Base-by-base conservation (phyloP, 2,113 vertebrate genomes). In the Callospermophilus lateralis region DNA sequence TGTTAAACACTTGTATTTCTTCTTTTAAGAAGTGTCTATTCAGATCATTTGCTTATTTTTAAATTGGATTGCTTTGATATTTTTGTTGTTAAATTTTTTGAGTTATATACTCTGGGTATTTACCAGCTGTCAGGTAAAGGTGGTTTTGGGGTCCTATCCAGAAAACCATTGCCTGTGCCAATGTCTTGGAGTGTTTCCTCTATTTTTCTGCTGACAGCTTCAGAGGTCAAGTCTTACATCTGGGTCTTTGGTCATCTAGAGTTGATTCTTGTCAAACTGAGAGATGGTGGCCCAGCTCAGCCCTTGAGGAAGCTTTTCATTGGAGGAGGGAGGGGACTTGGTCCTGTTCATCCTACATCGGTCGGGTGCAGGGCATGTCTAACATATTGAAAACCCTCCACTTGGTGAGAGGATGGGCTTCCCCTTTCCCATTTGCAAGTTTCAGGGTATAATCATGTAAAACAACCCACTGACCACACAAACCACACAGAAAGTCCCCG, bases 381-480 rank as follows among this genome's bases (percentile, higher is more conserved):
- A n/a, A n/a, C n/a, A n/a, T n/a, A n/a, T n/a, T n/a, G n/a, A n/a
- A 8, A n/a, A n/a, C n/a, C 45, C n/a, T n/a, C n/a, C 45, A 1
- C 89, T 67, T 58, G 78, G 15, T 45, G 30, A 58, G 45, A 37
- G 58, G 55, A 3, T 0, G 4, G 3, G 24, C 16, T 19, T 2
- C 19, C 22, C 48, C 15, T 24, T 34, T 34, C n/a, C 73, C 67
- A 9, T 45, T n/a, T 28, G 11, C 48, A 51, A 51, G 48, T 10
- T 51, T 51, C 34, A 37, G 32, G 6, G 11, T 39, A 7, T 37
- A 34, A 2, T 90, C 17, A 4, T 13, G 1, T 34, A 22, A 32
- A 74, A n/a, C 1, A 6, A 55, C 87, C 24, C 16, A 0, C 0
- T 24, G 53, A 17, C 20, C 4, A 2, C 34, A 28, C 15, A 37